A percentile compares a stretch with the other conserved stretches of the same genome.
Conservation (phyloP, 2,797 vertebrate genomes). For the Psittacula echo region DNA sequence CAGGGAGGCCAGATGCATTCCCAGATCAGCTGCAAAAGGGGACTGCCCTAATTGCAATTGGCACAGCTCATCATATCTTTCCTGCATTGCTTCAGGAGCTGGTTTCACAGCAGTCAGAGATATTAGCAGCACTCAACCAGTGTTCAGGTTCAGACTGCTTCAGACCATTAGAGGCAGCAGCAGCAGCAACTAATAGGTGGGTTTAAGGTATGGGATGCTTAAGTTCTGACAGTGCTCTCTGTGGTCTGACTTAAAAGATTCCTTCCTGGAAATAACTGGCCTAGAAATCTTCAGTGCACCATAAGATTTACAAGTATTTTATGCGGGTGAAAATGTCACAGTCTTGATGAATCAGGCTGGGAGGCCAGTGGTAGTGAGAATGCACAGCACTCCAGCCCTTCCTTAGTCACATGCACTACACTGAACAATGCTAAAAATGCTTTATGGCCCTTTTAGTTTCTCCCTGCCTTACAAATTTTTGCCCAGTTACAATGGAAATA, state of each 20-base stretch:
- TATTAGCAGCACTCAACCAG: not conserved
- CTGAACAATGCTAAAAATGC: not conserved
- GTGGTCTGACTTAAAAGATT: not conserved
- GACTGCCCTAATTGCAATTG: not conserved
- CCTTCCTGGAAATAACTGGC: not conserved
- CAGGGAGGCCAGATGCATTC: not conserved
- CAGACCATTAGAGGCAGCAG: not conserved
- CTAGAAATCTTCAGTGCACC: not conserved
- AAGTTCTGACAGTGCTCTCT: not conserved
- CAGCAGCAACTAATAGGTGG: not conserved
- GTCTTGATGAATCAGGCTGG: not conserved
- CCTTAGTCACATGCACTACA: not conserved
- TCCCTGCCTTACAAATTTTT: not conserved
- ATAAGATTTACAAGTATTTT: not conserved
- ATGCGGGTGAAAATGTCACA: not conserved
- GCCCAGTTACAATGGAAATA: not conserved
- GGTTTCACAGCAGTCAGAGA: not conserved
- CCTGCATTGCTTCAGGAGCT: not conserved
- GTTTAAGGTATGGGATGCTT: not conserved
- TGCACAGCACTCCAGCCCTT: not conserved
- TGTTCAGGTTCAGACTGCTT: not conserved
- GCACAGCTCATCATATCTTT: not conserved
- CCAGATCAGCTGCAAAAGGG: not conserved
- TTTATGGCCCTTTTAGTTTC: not conserved
- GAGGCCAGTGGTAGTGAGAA: fast-evolving